Percentiles rank a stretch among this genome's conserved stretches.
Evolutionary conservation across 2,797 vertebrate species (phyloP).

Genomic region (Emys orbicularis): DNA sequence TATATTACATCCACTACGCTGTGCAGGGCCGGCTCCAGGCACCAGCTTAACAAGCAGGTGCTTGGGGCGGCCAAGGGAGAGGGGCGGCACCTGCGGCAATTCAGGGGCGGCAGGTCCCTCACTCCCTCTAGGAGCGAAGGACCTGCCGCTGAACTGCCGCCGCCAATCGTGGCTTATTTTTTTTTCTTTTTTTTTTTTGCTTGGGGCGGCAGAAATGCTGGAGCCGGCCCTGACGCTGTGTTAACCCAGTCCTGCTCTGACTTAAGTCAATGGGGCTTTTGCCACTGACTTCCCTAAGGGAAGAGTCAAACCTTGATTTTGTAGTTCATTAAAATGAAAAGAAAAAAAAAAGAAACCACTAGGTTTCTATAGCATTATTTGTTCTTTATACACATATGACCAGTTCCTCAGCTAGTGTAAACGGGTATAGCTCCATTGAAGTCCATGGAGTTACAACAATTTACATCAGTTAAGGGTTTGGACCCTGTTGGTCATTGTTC

Average conservation of each 20-base stretch:
- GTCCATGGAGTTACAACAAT: not conserved
- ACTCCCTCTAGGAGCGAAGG: too few relatives aligned
- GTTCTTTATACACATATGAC: not conserved
- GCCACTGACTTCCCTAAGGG: not conserved
- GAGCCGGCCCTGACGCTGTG: not conserved
- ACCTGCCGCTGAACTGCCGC: too few relatives aligned
- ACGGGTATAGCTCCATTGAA: not conserved
- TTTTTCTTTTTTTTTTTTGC: too few relatives aligned
- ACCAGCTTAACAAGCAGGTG: too few relatives aligned
- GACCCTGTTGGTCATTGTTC: not conserved
- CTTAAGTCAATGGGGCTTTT: not conserved
- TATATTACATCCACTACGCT: not conserved
- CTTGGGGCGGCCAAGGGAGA: too few relatives aligned
- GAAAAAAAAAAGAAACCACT: slow-evolving; percentile 26
- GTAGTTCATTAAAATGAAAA: not conserved
- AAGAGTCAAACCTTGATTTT: slow-evolving; percentile 34
- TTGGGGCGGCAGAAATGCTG: too few relatives aligned
- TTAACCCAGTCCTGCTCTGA: not conserved
- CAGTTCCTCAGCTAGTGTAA: slow-evolving; percentile 49
- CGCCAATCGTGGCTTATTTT: too few relatives aligned
- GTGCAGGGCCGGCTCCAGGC: too few relatives aligned
- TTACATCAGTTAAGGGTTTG: not conserved
- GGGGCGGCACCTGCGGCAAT: too few relatives aligned
- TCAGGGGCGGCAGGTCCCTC: too few relatives aligned
- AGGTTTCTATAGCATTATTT: not conserved